Evolutionary conservation across 2,113 vertebrate species (phyloP).

Genomic region (Neogobius melanostomus): DNA sequence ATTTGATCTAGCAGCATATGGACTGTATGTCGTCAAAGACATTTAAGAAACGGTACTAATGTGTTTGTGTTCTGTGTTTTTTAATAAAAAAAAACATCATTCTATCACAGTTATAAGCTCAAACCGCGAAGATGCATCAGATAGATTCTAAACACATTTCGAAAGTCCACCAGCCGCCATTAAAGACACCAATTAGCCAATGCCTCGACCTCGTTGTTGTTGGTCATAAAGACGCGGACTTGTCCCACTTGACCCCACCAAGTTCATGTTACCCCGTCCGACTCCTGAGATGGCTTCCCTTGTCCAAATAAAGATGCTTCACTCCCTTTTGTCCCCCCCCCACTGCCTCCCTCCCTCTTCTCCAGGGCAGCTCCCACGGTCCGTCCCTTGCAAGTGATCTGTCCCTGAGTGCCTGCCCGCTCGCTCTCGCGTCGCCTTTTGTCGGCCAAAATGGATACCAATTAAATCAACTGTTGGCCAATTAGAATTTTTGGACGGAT

Average conservation of each 20-base stretch:
- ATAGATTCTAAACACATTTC: too few relatives aligned
- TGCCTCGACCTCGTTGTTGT: conserved; percentile 48
- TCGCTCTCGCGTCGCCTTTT: conserved; percentile 84
- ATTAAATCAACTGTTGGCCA: conserved; percentile 98
- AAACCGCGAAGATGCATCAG: too few relatives aligned
- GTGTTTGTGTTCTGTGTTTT: too few relatives aligned
- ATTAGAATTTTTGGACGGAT: conserved; percentile 94
- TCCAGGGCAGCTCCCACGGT: conserved; percentile 83
- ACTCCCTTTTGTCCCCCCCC: conserved; percentile 59
- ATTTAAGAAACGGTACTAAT: too few relatives aligned
- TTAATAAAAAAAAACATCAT: too few relatives aligned
- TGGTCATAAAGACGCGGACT: conserved; percentile 56
- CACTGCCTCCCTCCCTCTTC: conserved; percentile 55
- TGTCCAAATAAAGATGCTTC: conserved; percentile 76
- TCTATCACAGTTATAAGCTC: too few relatives aligned
- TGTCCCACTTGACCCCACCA: conserved; percentile 60
- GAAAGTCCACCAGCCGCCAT: too few relatives aligned
- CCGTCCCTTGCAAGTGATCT: conserved; percentile 92
- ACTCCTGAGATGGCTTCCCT: conserved; percentile 69
- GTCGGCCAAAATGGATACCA: conserved; percentile 95
- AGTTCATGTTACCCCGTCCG: conserved; percentile 64
- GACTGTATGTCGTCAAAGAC: too few relatives aligned
- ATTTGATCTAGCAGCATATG: too few relatives aligned
- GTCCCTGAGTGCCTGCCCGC: conserved; percentile 89
- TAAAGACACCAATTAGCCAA: too few relatives aligned